phyloP scores from a whole-genome alignment of 2,888 invertebrate species.

The Cephus sareptanus region DNA sequence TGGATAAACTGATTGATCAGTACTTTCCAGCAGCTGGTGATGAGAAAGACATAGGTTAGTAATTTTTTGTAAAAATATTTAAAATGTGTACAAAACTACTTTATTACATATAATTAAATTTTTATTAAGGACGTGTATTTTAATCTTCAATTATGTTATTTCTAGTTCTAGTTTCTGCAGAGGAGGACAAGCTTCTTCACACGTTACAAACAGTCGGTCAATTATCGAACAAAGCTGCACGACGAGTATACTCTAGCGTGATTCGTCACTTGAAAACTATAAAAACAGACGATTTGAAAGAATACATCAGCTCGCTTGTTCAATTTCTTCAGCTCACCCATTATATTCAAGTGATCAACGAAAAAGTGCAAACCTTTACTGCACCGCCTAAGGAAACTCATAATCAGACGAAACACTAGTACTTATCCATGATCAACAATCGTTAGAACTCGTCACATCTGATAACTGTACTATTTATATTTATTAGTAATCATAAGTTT shows the following conservation, averaged over 20 bases:
- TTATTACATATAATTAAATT: conserved; percentile 24
- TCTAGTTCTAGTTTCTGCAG: conserved; percentile 71
- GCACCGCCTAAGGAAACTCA: conserved; percentile 6
- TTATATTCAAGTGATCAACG: conserved; percentile 44
- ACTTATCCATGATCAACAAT: too few species aligned
- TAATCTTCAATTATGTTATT: conserved; percentile 22
- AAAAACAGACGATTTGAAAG: conserved; percentile 47
- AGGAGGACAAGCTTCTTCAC: conserved; percentile 76
- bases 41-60: conserved; percentile 36
- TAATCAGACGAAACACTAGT: background rate
- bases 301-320: conserved; percentile 51
- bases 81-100: conserved; percentile 27
- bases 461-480: too few species aligned
- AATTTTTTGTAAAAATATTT: background rate
- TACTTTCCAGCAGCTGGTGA: conserved; percentile 73
- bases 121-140: conserved; percentile 20
- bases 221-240: conserved; percentile 77
- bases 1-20: conserved; percentile 80
- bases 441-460: too few species aligned
- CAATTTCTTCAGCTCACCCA: conserved; percentile 55
- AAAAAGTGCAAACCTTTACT: conserved; percentile 34
- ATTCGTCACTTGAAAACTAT: conserved; percentile 70
- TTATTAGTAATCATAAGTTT: too few species aligned
- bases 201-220: conserved; percentile 79
- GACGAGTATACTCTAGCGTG: conserved; percentile 77